These are phyloP conservation scores for Chrysotoxum bicinctum DNA, from an alignment of 2,888 invertebrate genomes.

Conservation along the genomic window DNA sequence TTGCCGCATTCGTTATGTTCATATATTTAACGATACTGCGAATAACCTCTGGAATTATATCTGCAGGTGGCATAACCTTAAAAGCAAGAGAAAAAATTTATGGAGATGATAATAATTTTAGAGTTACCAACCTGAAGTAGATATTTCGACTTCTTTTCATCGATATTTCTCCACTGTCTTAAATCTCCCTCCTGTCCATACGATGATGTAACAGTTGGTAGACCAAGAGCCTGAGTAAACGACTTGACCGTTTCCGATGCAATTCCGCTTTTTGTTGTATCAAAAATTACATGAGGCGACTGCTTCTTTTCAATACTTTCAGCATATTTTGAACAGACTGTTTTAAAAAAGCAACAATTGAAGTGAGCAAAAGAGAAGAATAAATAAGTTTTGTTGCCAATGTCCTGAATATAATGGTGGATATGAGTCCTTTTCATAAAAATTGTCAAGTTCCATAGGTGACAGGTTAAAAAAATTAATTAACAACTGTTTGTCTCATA, in stretches of 20 bases:
- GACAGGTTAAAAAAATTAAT: too few relatives aligned
- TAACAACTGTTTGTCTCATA: too few relatives aligned
- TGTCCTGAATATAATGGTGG: too few relatives aligned
- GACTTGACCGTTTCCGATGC: slow-evolving; percentile 93
- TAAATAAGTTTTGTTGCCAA: too few relatives aligned
- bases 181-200: slow-evolving; percentile 93
- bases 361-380: not conserved
- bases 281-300: slow-evolving; percentile 90
- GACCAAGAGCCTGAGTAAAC: slow-evolving; percentile 88
- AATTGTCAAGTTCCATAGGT: too few relatives aligned
- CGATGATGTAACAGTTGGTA: slow-evolving; percentile 92
- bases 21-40: slow-evolving; percentile 90
- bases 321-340: slow-evolving; percentile 89
- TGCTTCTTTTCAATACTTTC: slow-evolving; percentile 85
- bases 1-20: slow-evolving; percentile 95
- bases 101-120: not conserved
- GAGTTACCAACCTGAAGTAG: slow-evolving; percentile 84
- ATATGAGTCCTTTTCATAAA: too few relatives aligned
- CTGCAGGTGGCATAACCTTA: slow-evolving; percentile 87
- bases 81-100: not conserved
- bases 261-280: slow-evolving; percentile 90
- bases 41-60: slow-evolving; percentile 91
- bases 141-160: slow-evolving; percentile 87
- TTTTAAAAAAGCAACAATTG: not conserved
- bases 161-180: slow-evolving; percentile 90